Base-by-base conservation (phyloP, 1,140 invertebrate genomes). In the Octopus bimaculoides region DNA sequence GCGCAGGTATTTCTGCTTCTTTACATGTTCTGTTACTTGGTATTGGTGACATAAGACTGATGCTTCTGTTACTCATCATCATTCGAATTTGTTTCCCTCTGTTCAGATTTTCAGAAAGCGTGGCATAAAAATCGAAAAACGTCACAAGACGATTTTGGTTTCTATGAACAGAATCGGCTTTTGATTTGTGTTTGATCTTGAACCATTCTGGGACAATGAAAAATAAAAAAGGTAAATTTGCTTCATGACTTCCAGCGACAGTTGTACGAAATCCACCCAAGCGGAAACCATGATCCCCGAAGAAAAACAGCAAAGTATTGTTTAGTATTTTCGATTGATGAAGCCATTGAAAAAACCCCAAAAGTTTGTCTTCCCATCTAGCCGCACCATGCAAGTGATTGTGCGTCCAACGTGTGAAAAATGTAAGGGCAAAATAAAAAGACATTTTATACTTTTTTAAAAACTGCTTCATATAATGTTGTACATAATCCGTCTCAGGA, bases 221-320 rank as follows among this genome's bases (percentile, higher is more conserved):
- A 83, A 94, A 94, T 12, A 96, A 91, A 81, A 96, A 95, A 0
- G 96, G 96, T 54, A 97, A 88, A 71, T 95, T 90, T 86, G 97
- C 96, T 88, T 98, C 96, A 81, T 96, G 91, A 87, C 94, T 93
- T 0, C 96, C 96, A 80, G 89, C 93, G 86, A 94, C 93, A 0
- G 96, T 97, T 82, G 92, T 87, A 54, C 94, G 87, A 20, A 95
- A 93, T 2, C 90, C 90, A 4, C 96, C 96, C 91, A 94, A 97
- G 52, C 96, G 90, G 85, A 96, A 93, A 83, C 97, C 97, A 88
- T 98, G 97, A 89, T 98, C 97, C 84, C 95, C 96, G 82, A 97
- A 90, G 20, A 97, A 92, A 52, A 97, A 91, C 1, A 97, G 87
- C 0, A 92, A 86, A 0, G 93, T 92, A 82, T 92, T 87, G 77